These are phyloP conservation scores for Lysandra coridon DNA, from an alignment of 2,888 invertebrate species.

Conservation along the genomic window DNA sequence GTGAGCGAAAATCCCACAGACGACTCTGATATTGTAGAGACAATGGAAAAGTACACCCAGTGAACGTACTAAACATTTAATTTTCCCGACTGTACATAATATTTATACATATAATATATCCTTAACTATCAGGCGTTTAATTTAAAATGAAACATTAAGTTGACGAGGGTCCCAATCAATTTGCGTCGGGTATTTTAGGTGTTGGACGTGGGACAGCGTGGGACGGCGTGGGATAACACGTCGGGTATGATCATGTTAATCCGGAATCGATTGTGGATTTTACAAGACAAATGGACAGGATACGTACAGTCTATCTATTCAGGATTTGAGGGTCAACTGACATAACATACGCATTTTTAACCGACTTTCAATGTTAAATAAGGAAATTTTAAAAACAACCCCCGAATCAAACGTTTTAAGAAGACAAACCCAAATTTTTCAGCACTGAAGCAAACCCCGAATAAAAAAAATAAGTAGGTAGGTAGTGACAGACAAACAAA, in stretches of 20 bases:
- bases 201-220: neutral
- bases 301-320: neutral
- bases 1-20: too few species aligned
- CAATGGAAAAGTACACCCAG: too few species aligned
- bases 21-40: too few species aligned
- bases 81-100: neutral
- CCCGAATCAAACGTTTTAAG: too few species aligned
- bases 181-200: neutral
- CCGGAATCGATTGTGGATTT: constrained; percentile 4
- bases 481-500: too few species aligned
- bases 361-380: too few species aligned
- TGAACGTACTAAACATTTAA: neutral
- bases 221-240: neutral
- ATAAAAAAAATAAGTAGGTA: too few species aligned
- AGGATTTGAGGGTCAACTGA: too few species aligned
- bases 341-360: too few species aligned
- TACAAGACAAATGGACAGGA: neutral
- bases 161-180: constrained; percentile 11
- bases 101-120: neutral
- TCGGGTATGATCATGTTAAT: neutral
- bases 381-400: too few species aligned
- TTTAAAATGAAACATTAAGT: neutral
- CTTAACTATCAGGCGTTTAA: neutral
- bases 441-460: too few species aligned
- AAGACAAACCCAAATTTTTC: too few species aligned